Evolutionary conservation across 2,888 invertebrate species (phyloP), one percentile per base, ranked within the genome.

Genomic region (Caenorhabditis macrosperma): DNA sequence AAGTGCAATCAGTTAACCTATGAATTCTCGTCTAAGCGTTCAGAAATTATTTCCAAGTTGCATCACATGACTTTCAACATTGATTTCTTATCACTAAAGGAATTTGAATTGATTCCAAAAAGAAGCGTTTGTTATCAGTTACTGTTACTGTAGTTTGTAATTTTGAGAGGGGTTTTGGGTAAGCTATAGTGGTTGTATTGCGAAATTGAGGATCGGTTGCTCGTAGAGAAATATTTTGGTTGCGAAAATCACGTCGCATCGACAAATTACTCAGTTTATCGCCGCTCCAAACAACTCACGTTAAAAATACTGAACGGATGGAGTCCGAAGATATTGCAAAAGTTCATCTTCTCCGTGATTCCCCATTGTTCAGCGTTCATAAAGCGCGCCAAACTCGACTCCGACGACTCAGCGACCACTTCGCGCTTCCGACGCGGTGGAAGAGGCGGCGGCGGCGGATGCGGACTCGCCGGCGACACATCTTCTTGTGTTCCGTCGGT

Each of bases 281-380:
- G n/a, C n/a, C n/a, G 4, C 15, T 9, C 10, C 44, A 26, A 52
- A n/a, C n/a, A n/a, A 71, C 71, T 71, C 35, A 71, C 71, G 28
- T 26, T 9, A 26, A 71, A 46, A 26, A 63, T 17, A 46, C 55
- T 61, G 30, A 61, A 55, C 26, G 71, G 71, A 26, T 48, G 46
- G 17, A 44, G 24, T 22, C 63, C 71, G 26, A 71, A n/a, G 35
- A 71, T 55, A 20, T 52, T 35, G 54, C 69, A 69, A 22, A 69
- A 54, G 41, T 52, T 60, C 0, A 69, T 28, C 28, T 69, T 69
- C 54, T 69, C 52, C 5, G 3, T 17, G 22, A 61, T 35, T 24
- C 71, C 63, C 7, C 55, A 30, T 30, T 57, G 22, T 12, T 55
- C 28, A 26, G 63, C 63, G 30, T 15, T 48, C 54, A 71, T 9